Percentiles rank a stretch among this genome's conserved stretches.
Evolutionary conservation across 2,888 invertebrate species (phyloP).

Genomic region (Hypena proboscidalis): DNA sequence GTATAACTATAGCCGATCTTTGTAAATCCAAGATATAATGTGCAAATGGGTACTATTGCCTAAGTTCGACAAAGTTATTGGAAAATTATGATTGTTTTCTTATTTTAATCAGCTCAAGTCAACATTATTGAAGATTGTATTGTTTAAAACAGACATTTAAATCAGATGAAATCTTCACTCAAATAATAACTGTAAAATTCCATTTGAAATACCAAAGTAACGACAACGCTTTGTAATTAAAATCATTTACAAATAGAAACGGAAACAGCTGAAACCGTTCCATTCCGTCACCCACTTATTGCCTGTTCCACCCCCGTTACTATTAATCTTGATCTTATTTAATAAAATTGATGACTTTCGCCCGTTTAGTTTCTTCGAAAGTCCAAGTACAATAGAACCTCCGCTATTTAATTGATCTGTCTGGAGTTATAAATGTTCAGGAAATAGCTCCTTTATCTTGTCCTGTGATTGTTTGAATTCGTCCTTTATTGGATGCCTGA

Average conservation of each 20-base stretch:
- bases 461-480: slow-evolving; percentile 23
- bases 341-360: slow-evolving; percentile 69
- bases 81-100: too few relatives aligned
- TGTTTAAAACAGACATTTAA: too few relatives aligned
- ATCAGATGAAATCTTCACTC: too few relatives aligned
- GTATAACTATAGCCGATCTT: too few relatives aligned
- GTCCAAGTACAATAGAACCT: slow-evolving; percentile 10
- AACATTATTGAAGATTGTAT: slow-evolving; percentile 17
- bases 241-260: slow-evolving; percentile 3
- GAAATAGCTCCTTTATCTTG: slow-evolving; percentile 23
- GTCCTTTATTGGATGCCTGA: slow-evolving; percentile 26
- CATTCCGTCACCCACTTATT: slow-evolving; percentile 5
- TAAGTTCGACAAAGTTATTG: too few relatives aligned
- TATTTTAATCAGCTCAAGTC: too few relatives aligned
- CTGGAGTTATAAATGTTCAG: slow-evolving; percentile 29
- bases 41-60: too few relatives aligned
- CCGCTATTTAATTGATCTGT: slow-evolving; percentile 39
- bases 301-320: slow-evolving; percentile 22
- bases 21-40: too few relatives aligned
- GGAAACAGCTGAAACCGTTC: slow-evolving; percentile 5
- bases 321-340: slow-evolving; percentile 72
- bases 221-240: background rate
- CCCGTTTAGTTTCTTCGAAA: slow-evolving; percentile 44
- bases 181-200: too few relatives aligned
- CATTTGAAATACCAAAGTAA: too few relatives aligned